Evolutionary conservation across 2,888 invertebrate species (phyloP), one percentile per base, ranked within the genome.

Genomic region (Zaprionus lineosus): DNA sequence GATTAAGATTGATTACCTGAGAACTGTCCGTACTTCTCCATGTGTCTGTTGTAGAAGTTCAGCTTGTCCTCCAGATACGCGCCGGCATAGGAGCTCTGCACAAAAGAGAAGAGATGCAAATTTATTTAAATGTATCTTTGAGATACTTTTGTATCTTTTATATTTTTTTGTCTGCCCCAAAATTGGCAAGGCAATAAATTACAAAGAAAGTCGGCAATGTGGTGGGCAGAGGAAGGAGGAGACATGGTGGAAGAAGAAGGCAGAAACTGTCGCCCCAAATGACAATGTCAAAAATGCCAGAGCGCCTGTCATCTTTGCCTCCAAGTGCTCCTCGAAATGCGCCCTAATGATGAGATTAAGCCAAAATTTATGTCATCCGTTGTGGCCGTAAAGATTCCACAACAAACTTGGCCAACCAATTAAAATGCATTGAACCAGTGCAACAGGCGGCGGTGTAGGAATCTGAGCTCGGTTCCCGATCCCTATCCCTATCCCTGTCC

Each of bases 21-120:
- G 60, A 88, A 87, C 50, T 88, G 88, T 31, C 88, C 85, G 67
- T 89, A 89, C 84, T 86, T 86, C 56, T 88, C 88, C 68, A 86
- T 82, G 56, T 89, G 88, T 47, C 88, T 86, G 56, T 86, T 76
- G 51, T 88, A 88, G 52, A 89, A 87, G 51, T 85, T 88, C 3
- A 90, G 83, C 62, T 88, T 89, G 62, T 90, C 89, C 62, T 89
- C 87, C 57, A 90, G 79, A 85, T 89, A 90, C 46, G 87, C 88
- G 57, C 89, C 89, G 37, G 90, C 87, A 72, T 89, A 90, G 1
- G 89, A 88, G 64, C 86, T 88, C 90, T 90, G 84, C 39, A 84
- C 12, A 61, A 56, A 15, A 12, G 18, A 24, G 50, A 11, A 31
- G n/a, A n/a, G n/a, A n/a, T n/a, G n/a, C 11, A 9, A 41, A 48